These are phyloP conservation scores for Hypsopygia costalis DNA, from an alignment of 2,888 invertebrate species.

Conservation along the genomic window DNA sequence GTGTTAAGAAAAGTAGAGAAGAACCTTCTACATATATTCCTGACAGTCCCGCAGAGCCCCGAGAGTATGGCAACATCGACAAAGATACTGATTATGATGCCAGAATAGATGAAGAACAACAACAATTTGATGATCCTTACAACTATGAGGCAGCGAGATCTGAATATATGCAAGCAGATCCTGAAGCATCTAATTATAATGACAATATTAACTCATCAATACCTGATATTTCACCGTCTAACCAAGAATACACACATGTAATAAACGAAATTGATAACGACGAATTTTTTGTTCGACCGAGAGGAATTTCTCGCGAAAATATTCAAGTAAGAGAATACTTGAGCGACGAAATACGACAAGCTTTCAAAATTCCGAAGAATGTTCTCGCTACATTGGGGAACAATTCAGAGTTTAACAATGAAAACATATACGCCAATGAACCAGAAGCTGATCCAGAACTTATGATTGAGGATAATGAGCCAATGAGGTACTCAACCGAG, in stretches of 20 bases:
- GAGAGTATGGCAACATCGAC: slow-evolving; percentile 71
- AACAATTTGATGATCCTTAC: slow-evolving; percentile 57
- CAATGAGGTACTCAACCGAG: slow-evolving; percentile 57
- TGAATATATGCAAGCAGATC: slow-evolving; percentile 77
- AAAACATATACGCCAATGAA: slow-evolving; percentile 58
- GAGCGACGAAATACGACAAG: slow-evolving; percentile 89
- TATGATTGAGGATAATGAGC: slow-evolving; percentile 54
- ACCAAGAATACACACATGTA: slow-evolving; percentile 78
- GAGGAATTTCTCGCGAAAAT: slow-evolving; percentile 91
- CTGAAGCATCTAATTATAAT: slow-evolving; percentile 36
- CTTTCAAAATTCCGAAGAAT: slow-evolving; percentile 85
- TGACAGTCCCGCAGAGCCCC: slow-evolving; percentile 63
- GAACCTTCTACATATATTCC: slow-evolving; percentile 60
- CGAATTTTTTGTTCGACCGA: slow-evolving; percentile 91
- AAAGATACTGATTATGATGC: slow-evolving; percentile 44
- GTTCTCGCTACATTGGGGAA: slow-evolving; percentile 82
- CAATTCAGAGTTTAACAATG: slow-evolving; percentile 45
- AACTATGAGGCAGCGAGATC: slow-evolving; percentile 80
- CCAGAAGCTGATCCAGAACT: slow-evolving; percentile 61
- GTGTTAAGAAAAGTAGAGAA: slow-evolving; percentile 79
- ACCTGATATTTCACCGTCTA: slow-evolving; percentile 59
- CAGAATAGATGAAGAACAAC: slow-evolving; percentile 51
- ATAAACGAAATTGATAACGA: slow-evolving; percentile 93
- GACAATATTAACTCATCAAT: slow-evolving; percentile 39
- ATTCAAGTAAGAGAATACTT: slow-evolving; percentile 89